phyloP scores from a whole-genome alignment of 23 tunicate species.

The Trididemnum clinides region DNA sequence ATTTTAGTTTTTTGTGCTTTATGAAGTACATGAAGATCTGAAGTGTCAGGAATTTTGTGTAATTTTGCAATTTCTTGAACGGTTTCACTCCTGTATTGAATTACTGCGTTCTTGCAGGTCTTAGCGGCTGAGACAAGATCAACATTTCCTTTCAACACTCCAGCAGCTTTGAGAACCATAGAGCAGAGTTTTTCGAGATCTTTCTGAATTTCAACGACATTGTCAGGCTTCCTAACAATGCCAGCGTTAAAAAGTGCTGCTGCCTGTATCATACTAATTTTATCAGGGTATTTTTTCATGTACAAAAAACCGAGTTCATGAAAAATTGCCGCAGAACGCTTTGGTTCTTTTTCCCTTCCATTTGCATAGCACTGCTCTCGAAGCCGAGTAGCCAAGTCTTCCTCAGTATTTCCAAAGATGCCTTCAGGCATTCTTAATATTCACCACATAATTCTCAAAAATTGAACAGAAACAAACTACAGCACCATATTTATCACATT shows the following conservation, averaged over 20 bases:
- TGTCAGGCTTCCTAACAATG: constrained; percentile 38
- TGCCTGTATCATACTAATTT: constrained; percentile 43
- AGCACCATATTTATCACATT: too few relatives aligned
- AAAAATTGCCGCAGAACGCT: constrained; percentile 41
- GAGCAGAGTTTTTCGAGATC: constrained; percentile 37
- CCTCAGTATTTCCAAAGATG: too few relatives aligned
- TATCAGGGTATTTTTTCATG: constrained; percentile 28
- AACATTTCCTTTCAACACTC: background rate
- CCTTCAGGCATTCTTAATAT: too few relatives aligned
- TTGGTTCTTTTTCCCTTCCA: constrained; percentile 58
- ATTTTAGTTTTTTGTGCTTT: background rate
- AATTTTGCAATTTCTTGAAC: background rate
- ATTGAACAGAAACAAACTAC: too few relatives aligned
- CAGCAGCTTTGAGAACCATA: constrained; percentile 1
- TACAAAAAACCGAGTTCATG: constrained; percentile 54
- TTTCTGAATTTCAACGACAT: constrained; percentile 17
- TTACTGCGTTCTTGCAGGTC: background rate
- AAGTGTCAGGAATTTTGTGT: background rate
- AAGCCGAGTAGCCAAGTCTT: constrained; percentile 16
- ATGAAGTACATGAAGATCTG: background rate
- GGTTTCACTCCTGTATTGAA: background rate
- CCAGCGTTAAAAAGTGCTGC: constrained; percentile 73
- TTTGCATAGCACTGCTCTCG: constrained; percentile 43
- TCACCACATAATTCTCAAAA: too few relatives aligned
- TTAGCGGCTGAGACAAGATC: background rate